A percentile compares a stretch with the other conserved stretches of the same genome.
Conservation (phyloP, 2,888 invertebrate species). For the Diogma glabrata region DNA sequence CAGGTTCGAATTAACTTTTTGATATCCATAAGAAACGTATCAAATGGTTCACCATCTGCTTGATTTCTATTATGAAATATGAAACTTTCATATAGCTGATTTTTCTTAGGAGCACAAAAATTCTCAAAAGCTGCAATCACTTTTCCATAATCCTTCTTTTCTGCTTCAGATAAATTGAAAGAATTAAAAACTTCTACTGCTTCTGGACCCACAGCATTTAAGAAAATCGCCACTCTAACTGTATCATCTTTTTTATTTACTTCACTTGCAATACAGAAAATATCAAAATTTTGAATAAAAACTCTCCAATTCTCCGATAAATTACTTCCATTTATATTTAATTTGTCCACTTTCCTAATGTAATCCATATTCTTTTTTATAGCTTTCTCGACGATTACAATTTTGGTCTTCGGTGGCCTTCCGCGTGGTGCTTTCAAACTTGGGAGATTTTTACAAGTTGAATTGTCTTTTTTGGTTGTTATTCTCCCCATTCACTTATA, state of each 20-base stretch:
- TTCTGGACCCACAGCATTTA: slow-evolving; percentile 22
- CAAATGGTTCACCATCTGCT: slow-evolving; percentile 12
- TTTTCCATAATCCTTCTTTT: slow-evolving; percentile 15
- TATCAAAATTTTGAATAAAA: slow-evolving; percentile 21
- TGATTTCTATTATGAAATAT: slow-evolving; percentile 9
- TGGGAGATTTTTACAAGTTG: no score
- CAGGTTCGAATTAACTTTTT: slow-evolving; percentile 12
- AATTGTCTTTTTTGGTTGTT: no score
- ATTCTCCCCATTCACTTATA: no score
- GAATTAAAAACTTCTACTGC: slow-evolving; percentile 23
- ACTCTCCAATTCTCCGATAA: slow-evolving; percentile 21
- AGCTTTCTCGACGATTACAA: neutral
- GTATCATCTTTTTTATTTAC: slow-evolving; percentile 18
- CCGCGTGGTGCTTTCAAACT: slow-evolving; percentile 12
- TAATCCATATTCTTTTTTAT: slow-evolving; percentile 16
- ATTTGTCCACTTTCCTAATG: slow-evolving; percentile 15
- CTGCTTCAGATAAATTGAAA: slow-evolving; percentile 17
- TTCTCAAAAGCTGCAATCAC: slow-evolving; percentile 17
- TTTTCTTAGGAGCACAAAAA: slow-evolving; percentile 12
- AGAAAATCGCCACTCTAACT: slow-evolving; percentile 21
- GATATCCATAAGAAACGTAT: slow-evolving; percentile 13
- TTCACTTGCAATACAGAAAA: slow-evolving; percentile 21
- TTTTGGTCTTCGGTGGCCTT: slow-evolving; percentile 13
- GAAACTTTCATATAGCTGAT: slow-evolving; percentile 11
- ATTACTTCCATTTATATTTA: slow-evolving; percentile 18